Base-by-base conservation (phyloP, 2,113 vertebrate genomes). In the Pterophyllum scalare region DNA sequence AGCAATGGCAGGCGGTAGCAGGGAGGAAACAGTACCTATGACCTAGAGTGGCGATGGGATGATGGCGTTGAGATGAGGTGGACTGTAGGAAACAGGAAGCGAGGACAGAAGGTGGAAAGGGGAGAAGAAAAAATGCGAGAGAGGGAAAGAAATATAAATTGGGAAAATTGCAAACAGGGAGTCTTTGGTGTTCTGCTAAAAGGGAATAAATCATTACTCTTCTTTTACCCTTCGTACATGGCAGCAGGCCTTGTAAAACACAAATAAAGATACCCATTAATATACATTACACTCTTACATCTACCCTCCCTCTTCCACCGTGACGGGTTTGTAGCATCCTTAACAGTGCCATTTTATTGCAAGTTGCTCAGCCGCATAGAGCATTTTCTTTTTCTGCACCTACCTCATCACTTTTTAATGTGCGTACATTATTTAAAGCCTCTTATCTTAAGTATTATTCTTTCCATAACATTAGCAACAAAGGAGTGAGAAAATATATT, bases 221-320 rank as follows among this genome's bases (percentile, higher is more conserved):
- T 80, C 72, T 79, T 88, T 76, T 20, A 70, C 67, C 64, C 28
- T 84, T 78, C 61, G 74, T 70, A 81, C 86, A 84, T 81, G 79
- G 75, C 88, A 82, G 35, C 80, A 86, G 84, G 75, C 75, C 57
- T 24, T 61, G 87, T 90, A 87, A 91, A 86, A 85, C 80, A 86
- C 82, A 84, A 80, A 46, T 83, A 85, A 83, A 79, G 59, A 54
- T 46, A 7, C 24, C 80, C 79, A 85, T 86, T 87, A 92, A 86
- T 78, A 81, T 67, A 82, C 65, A 81, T 82, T 89, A 87, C 85
- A 62, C 60, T 74, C 72, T 26, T 65, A 82, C 83, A 85, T 80
- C 79, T 14, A 26, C 40, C 75, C 86, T 90, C 72, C 89, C 84
- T 62, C 70, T 57, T 28, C 46, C 70, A 59, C 3, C 20, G 75